phyloP scores from a whole-genome alignment of 2,797 vertebrate species.

The Gobionotothen gibberifrons region DNA sequence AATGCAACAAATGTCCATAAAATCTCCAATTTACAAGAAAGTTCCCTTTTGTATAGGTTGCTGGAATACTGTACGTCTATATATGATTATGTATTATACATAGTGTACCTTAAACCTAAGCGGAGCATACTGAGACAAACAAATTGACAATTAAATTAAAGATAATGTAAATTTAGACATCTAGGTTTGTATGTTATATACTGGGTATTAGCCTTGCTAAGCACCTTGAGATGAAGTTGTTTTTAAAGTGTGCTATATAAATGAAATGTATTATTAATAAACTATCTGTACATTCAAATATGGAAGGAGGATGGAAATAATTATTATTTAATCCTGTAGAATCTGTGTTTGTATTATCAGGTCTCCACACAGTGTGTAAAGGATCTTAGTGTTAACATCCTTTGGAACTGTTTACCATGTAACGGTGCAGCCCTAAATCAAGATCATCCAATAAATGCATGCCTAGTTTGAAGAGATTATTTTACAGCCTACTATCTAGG shows the following conservation, averaged over 20 bases:
- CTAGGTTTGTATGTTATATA: neutral
- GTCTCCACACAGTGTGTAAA: neutral
- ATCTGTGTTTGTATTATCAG: neutral
- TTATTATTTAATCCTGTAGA: neutral
- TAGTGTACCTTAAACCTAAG: neutral
- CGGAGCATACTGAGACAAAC: neutral
- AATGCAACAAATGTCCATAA: neutral
- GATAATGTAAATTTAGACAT: too few species aligned
- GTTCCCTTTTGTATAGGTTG: neutral
- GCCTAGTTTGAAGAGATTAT: neutral
- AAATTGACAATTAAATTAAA: neutral
- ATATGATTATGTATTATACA: neutral
- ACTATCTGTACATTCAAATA: neutral
- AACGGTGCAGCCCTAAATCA: constrained; percentile 14
- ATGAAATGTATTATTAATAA: too few species aligned
- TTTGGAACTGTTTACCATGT: neutral
- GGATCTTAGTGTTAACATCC: neutral
- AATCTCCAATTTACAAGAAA: neutral
- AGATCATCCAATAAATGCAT: constrained; percentile 2
- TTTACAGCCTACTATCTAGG: constrained; percentile 23
- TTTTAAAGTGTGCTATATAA: too few species aligned
- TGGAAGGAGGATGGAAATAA: too few species aligned
- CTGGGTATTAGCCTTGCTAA: too few species aligned
- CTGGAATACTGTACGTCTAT: too few species aligned
- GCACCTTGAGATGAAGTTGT: too few species aligned